phyloP scores from a whole-genome alignment of 37 sponge, comb jelly and placozoan genomes.

The Tethya wilhelma region DNA sequence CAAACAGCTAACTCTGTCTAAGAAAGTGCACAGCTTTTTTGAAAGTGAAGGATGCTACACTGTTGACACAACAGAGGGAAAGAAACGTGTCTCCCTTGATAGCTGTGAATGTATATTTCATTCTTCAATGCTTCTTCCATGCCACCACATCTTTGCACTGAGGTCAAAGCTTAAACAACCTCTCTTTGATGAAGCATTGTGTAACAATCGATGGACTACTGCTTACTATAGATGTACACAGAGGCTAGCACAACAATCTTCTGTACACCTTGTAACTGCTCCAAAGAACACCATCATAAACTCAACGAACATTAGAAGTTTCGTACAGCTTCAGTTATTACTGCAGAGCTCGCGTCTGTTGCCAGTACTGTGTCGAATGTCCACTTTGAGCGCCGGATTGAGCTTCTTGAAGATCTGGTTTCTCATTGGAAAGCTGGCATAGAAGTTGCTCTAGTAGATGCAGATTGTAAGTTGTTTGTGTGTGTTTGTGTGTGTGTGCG shows the following conservation, averaged over 20 bases:
- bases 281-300: too few species aligned
- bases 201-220: slow-evolving; percentile 48
- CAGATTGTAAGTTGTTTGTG: too few species aligned
- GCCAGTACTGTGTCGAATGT: slow-evolving; percentile 36
- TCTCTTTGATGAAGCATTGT: slow-evolving; percentile 17
- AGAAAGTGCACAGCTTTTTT: slow-evolving; percentile 15
- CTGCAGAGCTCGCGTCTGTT: slow-evolving; percentile 53
- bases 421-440: slow-evolving; percentile 43
- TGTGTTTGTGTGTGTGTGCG: too few species aligned
- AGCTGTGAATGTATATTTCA: slow-evolving; percentile 54
- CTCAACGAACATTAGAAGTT: slow-evolving; percentile 67
- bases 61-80: slow-evolving; percentile 42
- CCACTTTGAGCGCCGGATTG: slow-evolving; percentile 45
- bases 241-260: slow-evolving; percentile 12
- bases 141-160: slow-evolving; percentile 66
- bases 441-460: slow-evolving; percentile 41
- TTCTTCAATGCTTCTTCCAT: slow-evolving; percentile 54
- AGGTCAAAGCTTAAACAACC: slow-evolving; percentile 13
- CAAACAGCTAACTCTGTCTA: slow-evolving; percentile 19
- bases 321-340: slow-evolving; percentile 26
- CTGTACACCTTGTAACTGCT: background rate
- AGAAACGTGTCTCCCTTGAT: background rate
- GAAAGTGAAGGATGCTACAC: slow-evolving; percentile 3
- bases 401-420: slow-evolving; percentile 48
- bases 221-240: slow-evolving; percentile 40